Conservation (phyloP, 2,797 vertebrate genomes). For the Lycodopsis pacificus region DNA sequence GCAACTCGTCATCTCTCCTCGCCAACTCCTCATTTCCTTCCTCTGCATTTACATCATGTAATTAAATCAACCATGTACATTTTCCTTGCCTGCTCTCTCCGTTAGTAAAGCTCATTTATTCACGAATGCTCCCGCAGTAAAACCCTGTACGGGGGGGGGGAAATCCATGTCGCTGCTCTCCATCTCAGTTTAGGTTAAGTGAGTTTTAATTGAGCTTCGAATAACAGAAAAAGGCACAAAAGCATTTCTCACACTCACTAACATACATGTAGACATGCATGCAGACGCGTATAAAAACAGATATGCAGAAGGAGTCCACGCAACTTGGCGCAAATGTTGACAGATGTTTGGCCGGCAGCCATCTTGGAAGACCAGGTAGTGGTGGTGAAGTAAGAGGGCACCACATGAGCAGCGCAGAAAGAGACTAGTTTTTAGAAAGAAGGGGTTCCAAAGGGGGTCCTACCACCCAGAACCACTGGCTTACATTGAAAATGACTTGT, state of each 20-base stretch:
- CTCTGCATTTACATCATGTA: constrained; percentile 59
- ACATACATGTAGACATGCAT: constrained; percentile 7
- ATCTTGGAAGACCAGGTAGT: constrained; percentile 6
- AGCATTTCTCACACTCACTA: constrained; percentile 24
- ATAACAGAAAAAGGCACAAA: constrained; percentile 36
- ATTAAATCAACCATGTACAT: constrained; percentile 48
- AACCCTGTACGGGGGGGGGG: constrained; percentile 22
- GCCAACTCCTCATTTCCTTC: constrained; percentile 57
- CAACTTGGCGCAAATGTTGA: neutral
- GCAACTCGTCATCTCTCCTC: constrained; percentile 12
- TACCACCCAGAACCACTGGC: too few relatives aligned
- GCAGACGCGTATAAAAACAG: neutral
- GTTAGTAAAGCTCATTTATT: constrained; percentile 55
- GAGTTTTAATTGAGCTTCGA: constrained; percentile 58
- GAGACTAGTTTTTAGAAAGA: too few relatives aligned
- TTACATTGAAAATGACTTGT: too few relatives aligned
- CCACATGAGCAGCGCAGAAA: too few relatives aligned
- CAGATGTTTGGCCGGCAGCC: constrained; percentile 17
- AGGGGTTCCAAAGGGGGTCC: too few relatives aligned
- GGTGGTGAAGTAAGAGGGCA: neutral
- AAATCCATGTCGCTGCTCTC: constrained; percentile 17
- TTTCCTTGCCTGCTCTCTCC: constrained; percentile 23
- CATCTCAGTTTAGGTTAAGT: constrained; percentile 25
- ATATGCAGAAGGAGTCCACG: neutral
- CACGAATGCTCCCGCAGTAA: constrained; percentile 22